Evolutionary conservation across 2,797 vertebrate genomes (phyloP), one percentile per base, ranked within the genome.

Genomic region (Myiotriccus ornatus): DNA sequence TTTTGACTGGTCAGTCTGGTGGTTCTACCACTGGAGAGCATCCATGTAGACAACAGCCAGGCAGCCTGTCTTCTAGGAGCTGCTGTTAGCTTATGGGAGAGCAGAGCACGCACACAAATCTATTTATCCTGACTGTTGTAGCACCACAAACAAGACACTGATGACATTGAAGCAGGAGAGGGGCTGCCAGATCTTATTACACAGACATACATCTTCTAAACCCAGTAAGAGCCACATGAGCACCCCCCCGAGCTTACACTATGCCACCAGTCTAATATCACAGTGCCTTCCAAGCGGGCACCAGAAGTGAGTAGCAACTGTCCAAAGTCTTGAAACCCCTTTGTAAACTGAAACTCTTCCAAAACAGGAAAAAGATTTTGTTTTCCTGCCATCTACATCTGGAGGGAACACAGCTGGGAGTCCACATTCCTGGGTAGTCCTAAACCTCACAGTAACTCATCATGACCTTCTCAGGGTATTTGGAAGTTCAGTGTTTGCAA

Each of bases 321-420:
- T n/a, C 44, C 49, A 47, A 37, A 68, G 18, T n/a, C 74, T 73
- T 25, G 7, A 84, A 74, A 84, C 10, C 7, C 14, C 23, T 73
- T 21, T 6, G 17, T 6, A 57, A 57, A 13, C 24, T 25, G 44
- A 68, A 46, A 44, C 8, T 52, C 68, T 35, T 68, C 56, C 27
- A 76, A 46, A 84, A 74, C 7, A 35, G 28, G 47, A 78, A 21
- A 56, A 74, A 37, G 12, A 2, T 41, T 84, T 65, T 12, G 27
- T 8, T 64, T 69, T 67, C n/a, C 19, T 77, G 6, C 50, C 21
- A 5, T 71, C 49, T 64, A 4, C n/a, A 59, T 25, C 15, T 21
- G 3, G 6, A 23, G 24, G 32, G 20, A 47, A 17, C 19, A 28
- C 21, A 5, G 11, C n/a, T 37, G 1, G 2, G 18, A 32, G 2